Percentiles rank a stretch among this genome's conserved stretches.
Conservation (phyloP, 2,888 invertebrate genomes). For the Eilema caniola region DNA sequence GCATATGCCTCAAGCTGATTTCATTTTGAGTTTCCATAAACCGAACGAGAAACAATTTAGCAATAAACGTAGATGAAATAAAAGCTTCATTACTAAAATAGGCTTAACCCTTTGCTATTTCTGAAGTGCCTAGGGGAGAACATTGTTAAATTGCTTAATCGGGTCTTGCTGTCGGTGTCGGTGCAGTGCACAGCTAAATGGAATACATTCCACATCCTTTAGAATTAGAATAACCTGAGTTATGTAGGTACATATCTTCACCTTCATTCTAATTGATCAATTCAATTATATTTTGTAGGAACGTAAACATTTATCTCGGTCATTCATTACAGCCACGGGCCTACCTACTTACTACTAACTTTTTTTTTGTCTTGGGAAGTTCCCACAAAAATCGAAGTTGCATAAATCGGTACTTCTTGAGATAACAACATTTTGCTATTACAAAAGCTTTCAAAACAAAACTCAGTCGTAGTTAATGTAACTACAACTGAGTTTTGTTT, state of each 20-base stretch:
- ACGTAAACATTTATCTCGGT: not conserved
- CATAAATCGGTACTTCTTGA: not conserved
- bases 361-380: not conserved
- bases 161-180: not conserved
- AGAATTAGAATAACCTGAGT: not conserved
- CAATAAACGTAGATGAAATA: no score
- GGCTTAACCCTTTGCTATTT: no score
- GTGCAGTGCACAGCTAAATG: not conserved
- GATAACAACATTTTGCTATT: not conserved
- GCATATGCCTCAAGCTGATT: slow-evolving; percentile 19
- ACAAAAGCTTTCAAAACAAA: no score
- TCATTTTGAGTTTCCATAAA: not conserved
- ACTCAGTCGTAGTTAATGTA: no score
- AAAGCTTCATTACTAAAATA: no score
- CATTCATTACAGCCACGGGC: not conserved
- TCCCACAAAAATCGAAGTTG: not conserved
- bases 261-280: not conserved
- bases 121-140: not conserved
- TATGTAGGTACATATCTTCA: not conserved
- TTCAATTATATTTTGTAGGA: not conserved
- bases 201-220: not conserved
- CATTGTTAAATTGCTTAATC: not conserved
- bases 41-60: not conserved
- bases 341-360: not conserved
- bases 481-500: no score